These are phyloP conservation scores for Lepidurus arcticus DNA, from an alignment of 1,140 invertebrate genomes.

Conservation along the genomic window DNA sequence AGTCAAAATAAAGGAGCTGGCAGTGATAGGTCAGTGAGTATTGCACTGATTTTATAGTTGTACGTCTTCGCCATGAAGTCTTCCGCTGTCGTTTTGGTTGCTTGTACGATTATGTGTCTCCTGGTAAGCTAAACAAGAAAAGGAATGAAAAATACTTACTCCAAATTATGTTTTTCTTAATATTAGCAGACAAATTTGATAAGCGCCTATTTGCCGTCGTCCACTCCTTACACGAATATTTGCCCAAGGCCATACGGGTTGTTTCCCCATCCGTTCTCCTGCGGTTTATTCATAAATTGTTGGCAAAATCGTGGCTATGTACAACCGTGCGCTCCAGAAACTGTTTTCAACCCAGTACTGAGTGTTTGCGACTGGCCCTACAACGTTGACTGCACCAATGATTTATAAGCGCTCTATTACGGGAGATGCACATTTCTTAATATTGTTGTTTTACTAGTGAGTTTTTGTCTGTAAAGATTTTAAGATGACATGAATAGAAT, in stretches of 20 bases:
- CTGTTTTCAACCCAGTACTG: slow-evolving; percentile 57
- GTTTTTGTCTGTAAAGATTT: neutral
- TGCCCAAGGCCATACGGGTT: slow-evolving; percentile 36
- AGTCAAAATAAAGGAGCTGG: too few relatives aligned
- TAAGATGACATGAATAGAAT: too few relatives aligned
- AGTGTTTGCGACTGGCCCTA: slow-evolving; percentile 58
- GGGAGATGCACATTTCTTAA: neutral
- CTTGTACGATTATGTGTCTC: too few relatives aligned
- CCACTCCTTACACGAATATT: neutral
- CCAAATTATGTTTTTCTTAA: too few relatives aligned
- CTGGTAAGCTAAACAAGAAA: too few relatives aligned
- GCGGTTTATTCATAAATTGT: slow-evolving; percentile 41
- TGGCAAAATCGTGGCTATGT: slow-evolving; percentile 40
- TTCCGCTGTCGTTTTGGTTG: too few relatives aligned
- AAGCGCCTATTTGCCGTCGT: neutral
- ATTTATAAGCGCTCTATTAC: slow-evolving; percentile 23
- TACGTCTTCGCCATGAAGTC: too few relatives aligned
- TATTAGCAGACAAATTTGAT: neutral
- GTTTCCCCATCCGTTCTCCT: slow-evolving; percentile 35
- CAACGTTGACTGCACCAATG: slow-evolving; percentile 54
- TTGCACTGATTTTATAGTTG: too few relatives aligned
- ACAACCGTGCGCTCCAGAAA: slow-evolving; percentile 55
- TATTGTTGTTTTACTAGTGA: neutral
- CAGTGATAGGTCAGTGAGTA: too few relatives aligned
- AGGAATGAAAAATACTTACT: too few relatives aligned